Base-by-base conservation (phyloP, 2,888 invertebrate species). In the Cetonia aurata region DNA sequence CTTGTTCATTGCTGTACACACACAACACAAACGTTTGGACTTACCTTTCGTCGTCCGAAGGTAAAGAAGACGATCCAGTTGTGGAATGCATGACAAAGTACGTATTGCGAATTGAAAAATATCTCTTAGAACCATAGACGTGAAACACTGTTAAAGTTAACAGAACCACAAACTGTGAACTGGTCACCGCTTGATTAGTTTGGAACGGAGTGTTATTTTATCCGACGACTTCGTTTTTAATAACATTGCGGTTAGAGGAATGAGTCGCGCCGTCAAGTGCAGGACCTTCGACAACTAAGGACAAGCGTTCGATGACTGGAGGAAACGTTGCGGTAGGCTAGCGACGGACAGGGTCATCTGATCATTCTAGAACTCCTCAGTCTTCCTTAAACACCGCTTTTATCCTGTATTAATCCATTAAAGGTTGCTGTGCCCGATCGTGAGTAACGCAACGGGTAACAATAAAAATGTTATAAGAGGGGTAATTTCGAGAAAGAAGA, bases 251-350 rank as follows among this genome's bases (percentile, higher is more conserved):
- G 42, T 59, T 59, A n/a, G 42, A 25, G 25, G 44, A 42, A 44
- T 59, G 59, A 44, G 44, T 42, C 25, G 44, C 19, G 44, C 25
- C 25, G 25, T 59, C 59, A 59, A 59, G 59, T 59, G 59, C 44
- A 59, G 42, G 59, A 42, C 59, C 59, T 59, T 59, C 44, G 15
- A 44, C 12, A 33, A 42, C 42, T 59, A 59, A 59, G 59, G 59
- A 59, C 59, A 33, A 59, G 13, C 59, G 59, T 59, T 59, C 59
- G 59, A 59, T 44, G 59, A 59, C 59, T 59, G 44, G 50, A 19
- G 19, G 25, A 31, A 53, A 9, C 31, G 12, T 31, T 19, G 19
- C 53, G 53, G 31, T 53, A n/a, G 59, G 44, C 25, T 25, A 25
- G 25, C 25, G 25, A 25, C 25, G 25, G 25, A 25, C 59, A 59